These are phyloP conservation scores for Athalia rosae DNA, from an alignment of 2,888 invertebrate genomes.

Conservation along the genomic window DNA sequence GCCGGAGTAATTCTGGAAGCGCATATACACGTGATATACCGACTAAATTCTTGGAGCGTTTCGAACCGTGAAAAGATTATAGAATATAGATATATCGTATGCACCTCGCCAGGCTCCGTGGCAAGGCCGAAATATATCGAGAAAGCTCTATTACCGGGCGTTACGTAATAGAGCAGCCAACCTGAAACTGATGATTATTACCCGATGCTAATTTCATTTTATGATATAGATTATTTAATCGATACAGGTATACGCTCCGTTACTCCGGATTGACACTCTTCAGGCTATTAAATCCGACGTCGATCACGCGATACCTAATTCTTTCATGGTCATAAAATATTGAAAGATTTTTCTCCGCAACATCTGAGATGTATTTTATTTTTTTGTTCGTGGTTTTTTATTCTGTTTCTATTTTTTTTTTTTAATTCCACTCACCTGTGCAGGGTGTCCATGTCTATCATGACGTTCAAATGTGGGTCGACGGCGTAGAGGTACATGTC, in stretches of 20 bases:
- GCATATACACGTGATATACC: background rate
- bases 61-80: constrained; percentile 4
- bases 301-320: background rate
- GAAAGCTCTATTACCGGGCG: background rate
- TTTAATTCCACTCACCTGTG: constrained; percentile 79
- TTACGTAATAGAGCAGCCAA: background rate
- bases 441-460: constrained; percentile 86
- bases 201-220: no score
- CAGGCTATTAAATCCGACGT: background rate
- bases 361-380: no score
- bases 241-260: no score
- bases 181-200: no score
- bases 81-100: background rate
- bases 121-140: constrained; percentile 6
- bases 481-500: constrained; percentile 91
- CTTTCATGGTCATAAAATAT: no score
- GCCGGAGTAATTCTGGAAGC: background rate
- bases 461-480: constrained; percentile 86
- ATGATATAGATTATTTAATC: no score
- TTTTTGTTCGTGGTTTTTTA: no score
- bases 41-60: background rate
- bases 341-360: no score
- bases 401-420: background rate
- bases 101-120: background rate
- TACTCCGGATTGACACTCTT: no score